Evolutionary conservation across 2,797 vertebrate species (phyloP).

Genomic region (Merluccius polli): DNA sequence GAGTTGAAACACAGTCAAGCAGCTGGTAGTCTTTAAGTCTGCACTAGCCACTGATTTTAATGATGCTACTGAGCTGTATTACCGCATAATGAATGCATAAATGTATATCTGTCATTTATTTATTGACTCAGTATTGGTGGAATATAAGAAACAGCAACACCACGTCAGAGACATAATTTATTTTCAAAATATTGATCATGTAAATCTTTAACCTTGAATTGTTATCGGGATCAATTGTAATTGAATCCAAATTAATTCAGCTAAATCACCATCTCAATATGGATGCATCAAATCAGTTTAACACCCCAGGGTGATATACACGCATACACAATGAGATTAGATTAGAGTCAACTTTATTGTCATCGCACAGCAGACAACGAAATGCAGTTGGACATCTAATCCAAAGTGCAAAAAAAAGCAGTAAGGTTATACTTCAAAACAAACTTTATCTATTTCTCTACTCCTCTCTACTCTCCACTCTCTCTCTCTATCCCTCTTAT

Average conservation of each 20-base stretch:
- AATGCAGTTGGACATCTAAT: too few relatives aligned
- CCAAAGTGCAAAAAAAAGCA: too few relatives aligned
- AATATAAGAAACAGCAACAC: not conserved
- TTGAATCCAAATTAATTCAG: not conserved
- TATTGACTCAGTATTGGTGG: not conserved
- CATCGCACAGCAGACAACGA: too few relatives aligned
- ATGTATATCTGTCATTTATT: not conserved
- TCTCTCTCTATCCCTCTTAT: not conserved
- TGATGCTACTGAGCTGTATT: too few relatives aligned
- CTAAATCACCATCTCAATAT: not conserved
- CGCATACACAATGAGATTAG: too few relatives aligned
- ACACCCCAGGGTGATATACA: not conserved
- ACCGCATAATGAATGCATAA: not conserved
- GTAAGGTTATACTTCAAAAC: too few relatives aligned
- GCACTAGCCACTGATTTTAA: not conserved
- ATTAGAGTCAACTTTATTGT: too few relatives aligned
- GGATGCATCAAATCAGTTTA: not conserved
- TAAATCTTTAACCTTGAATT: not conserved
- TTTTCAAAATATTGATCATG: too few relatives aligned
- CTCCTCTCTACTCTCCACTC: not conserved
- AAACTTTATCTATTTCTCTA: not conserved
- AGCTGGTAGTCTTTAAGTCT: not conserved
- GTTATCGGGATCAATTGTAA: not conserved
- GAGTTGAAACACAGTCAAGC: not conserved
- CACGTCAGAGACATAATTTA: too few relatives aligned